Base-by-base conservation (phyloP, 1,140 invertebrate genomes). In the Trichogramma pretiosum region DNA sequence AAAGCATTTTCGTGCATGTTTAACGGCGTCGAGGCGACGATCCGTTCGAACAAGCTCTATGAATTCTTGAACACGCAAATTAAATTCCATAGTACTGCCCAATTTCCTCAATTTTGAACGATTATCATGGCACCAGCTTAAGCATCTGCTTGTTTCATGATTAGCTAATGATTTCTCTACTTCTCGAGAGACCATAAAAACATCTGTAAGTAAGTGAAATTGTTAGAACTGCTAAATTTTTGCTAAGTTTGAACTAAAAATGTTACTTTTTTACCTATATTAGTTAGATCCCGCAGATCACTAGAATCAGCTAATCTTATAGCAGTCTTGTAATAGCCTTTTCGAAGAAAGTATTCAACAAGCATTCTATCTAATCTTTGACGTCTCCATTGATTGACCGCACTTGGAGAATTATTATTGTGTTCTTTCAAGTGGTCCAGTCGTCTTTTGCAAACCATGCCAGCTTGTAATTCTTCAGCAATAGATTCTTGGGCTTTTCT, bases 81-180 rank as follows among this genome's bases (percentile, higher is more conserved):
- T 93, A 63, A 96, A 96, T 66, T 90, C 87, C 78, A 91, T 85
- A 21, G 79, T 87, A 17, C 85, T 89, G 59, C 90, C 89, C 42
- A 95, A 78, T 74, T 96, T 97, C 34, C 93, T 76, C 36, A 98
- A 76, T 65, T 97, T 98, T 3, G 92, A 95, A 64, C 91, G 87
- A 74, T 99, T 98, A 60, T 98, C 95, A 60, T 92, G 85, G 64
- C 94, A 97, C 95, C 95, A 99, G 39, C 84, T 77, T n/a, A 97
- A 76, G 63, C 93, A 96, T 57, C 89, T 87, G 3, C 76, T 74
- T 5, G 92, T 95, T 64, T 96, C 89, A 45, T 83, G 81, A 46
- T 80, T 80, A 0, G 75, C 68, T 23, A 98, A 67, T 52, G 85
- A 86, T 32, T 79, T 77, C 61, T 89, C 87, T 0, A 97, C 90